Base-by-base conservation (phyloP, 2,888 invertebrate genomes). In the Pyrrhia umbra region DNA sequence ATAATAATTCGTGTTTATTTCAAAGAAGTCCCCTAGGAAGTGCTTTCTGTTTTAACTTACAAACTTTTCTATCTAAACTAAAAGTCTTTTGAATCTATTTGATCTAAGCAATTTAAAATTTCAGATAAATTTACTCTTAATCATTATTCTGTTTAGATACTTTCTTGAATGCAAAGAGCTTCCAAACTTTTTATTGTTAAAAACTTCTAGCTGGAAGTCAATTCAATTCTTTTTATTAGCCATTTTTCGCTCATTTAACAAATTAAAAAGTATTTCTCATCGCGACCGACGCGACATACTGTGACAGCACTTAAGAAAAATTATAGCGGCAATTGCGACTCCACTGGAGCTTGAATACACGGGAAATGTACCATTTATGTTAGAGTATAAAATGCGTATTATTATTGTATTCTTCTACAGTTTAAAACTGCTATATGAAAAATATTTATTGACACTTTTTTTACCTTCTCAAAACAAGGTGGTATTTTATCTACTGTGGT, bases 251-350 rank as follows among this genome's bases (percentile, higher is more conserved):
- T 25, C 8, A 55, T 59, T 58, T 43, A 57, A 58, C 49, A 56
- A 61, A 77, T 75, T 58, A 68, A 56, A 64, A 49, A 54, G 47
- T 49, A 64, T 62, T 62, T 55, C 39, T 56, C 49, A 68, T 58
- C 40, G 25, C 51, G 45, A 56, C 46, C 21, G 21, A 37, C 68
- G 39, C 52, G 49, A 52, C 58, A 52, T 57, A 46, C 56, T 56
- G 61, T 55, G 61, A 65, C 52, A 56, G 61, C 40, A 65, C 59
- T 67, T 59, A 54, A 73, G 61, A 62, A 68, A 75, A 75, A 65
- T 43, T 77, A 73, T 73, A 46, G 65, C 73, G 25, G 46, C 61
- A 73, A 75, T 65, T 65, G 56, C 51, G 49, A 42, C 42, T 52
- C 47, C 58, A 45, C 52, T 59, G 55, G 57, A 25, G 54, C 67